Conservation (phyloP, 2,888 invertebrate genomes). For the Scrobipalpa atriplicella region DNA sequence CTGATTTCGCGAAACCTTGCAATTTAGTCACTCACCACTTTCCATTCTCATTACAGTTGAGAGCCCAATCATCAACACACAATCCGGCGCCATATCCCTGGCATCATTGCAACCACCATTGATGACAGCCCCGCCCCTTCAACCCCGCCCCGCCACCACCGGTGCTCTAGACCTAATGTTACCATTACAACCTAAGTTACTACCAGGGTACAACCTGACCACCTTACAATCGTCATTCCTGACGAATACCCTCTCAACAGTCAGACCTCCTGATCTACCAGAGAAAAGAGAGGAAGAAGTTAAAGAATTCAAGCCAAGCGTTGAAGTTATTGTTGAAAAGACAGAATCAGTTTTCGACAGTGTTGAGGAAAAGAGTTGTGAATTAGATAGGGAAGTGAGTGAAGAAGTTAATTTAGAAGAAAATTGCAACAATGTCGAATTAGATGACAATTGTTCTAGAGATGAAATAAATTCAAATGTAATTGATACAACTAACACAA, state of each 20-base stretch:
- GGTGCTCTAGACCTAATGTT: constrained; percentile 87
- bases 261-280: constrained; percentile 67
- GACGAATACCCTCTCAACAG: constrained; percentile 79
- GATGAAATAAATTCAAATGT: constrained; percentile 76
- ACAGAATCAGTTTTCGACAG: constrained; percentile 52
- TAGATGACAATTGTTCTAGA: constrained; percentile 53
- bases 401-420: constrained; percentile 49
- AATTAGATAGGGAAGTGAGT: constrained; percentile 58
- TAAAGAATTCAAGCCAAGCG: constrained; percentile 61
- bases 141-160: constrained; percentile 87
- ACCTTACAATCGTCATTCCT: constrained; percentile 65
- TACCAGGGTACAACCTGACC: constrained; percentile 79
- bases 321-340: constrained; percentile 69
- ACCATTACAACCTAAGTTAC: constrained; percentile 87
- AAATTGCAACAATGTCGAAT: constrained; percentile 47
- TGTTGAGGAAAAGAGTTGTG: constrained; percentile 51
- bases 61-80: constrained; percentile 76
- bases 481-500: constrained; percentile 58
- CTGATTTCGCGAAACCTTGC: background rate
- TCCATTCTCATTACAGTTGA: constrained; percentile 78
- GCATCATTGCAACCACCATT: constrained; percentile 80
- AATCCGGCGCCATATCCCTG: constrained; percentile 74
- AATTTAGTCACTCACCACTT: constrained; percentile 29
- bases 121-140: constrained; percentile 83
- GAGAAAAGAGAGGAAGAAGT: constrained; percentile 43